Percentiles rank a stretch among this genome's conserved stretches.
These are phyloP conservation scores for Clarias laeviceps DNA, from an alignment of 2,797 vertebrate genomes.

Conservation along the genomic window DNA sequence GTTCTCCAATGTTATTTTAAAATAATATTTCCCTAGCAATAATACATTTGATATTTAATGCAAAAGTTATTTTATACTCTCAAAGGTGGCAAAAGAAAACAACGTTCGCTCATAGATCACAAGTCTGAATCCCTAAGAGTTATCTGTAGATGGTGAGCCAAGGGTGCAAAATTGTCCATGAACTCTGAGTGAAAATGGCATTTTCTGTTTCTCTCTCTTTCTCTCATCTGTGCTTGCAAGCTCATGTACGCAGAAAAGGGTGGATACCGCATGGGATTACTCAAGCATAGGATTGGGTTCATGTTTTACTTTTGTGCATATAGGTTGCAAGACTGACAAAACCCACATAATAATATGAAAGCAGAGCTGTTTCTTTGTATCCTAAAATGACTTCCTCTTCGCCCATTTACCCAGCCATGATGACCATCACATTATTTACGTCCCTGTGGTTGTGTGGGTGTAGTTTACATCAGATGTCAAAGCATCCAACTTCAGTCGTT, in stretches of 20 bases:
- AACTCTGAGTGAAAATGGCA: neutral
- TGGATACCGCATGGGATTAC: neutral
- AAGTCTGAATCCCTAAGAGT: neutral
- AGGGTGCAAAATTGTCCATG: neutral
- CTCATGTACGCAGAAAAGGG: neutral
- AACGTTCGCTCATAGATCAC: neutral
- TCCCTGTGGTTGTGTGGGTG: no score
- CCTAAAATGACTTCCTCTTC: no score
- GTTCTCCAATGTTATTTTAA: neutral
- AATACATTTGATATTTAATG: neutral
- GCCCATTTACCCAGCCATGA: no score
- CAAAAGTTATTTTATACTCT: neutral
- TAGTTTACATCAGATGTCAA: no score
- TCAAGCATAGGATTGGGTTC: no score
- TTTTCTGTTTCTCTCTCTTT: neutral
- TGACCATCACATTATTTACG: no score
- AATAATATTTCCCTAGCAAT: neutral
- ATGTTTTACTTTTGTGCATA: no score
- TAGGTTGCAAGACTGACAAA: no score
- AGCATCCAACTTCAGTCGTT: neutral
- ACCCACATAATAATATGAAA: no score
- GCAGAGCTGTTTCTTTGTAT: no score
- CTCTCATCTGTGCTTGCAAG: neutral
- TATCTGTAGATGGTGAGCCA: neutral
- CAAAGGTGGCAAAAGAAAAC: neutral